A percentile compares a stretch with the other conserved stretches of the same genome.
phyloP scores from a whole-genome alignment of 2,888 invertebrate species.

The Stegophylla sp. region DNA sequence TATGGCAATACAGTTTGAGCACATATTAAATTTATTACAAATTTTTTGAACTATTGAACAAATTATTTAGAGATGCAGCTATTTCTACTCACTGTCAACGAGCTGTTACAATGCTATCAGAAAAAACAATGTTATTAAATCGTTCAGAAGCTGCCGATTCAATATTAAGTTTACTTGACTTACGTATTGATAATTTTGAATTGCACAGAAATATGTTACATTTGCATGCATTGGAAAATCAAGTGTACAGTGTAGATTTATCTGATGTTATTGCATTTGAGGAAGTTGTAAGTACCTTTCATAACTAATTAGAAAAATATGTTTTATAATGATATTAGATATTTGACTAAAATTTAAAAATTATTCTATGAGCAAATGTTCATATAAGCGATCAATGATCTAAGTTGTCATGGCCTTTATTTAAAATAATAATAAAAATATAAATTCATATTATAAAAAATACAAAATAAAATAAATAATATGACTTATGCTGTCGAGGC shows the following conservation, averaged over 20 bases:
- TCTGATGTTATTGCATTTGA: constrained; percentile 50
- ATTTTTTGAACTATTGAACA: neutral
- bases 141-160: constrained; percentile 25
- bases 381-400: neutral
- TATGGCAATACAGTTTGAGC: too few relatives aligned
- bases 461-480: too few relatives aligned
- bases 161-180: constrained; percentile 32
- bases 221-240: constrained; percentile 50
- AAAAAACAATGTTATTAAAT: constrained; percentile 48
- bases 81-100: constrained; percentile 53
- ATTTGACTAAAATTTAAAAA: neutral
- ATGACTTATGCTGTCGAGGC: too few relatives aligned
- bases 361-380: neutral
- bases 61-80: constrained; percentile 52
- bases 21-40: too few relatives aligned
- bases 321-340: neutral
- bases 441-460: too few relatives aligned
- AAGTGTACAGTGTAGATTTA: constrained; percentile 36
- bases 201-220: constrained; percentile 45
- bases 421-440: too few relatives aligned
- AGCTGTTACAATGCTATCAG: constrained; percentile 50
- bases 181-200: constrained; percentile 45
- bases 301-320: neutral
- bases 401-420: too few relatives aligned
- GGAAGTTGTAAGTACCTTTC: constrained; percentile 43